Conservation (phyloP, 30 jellyfish, hydroid and myxozoan species). For the Morbakka virulenta region DNA sequence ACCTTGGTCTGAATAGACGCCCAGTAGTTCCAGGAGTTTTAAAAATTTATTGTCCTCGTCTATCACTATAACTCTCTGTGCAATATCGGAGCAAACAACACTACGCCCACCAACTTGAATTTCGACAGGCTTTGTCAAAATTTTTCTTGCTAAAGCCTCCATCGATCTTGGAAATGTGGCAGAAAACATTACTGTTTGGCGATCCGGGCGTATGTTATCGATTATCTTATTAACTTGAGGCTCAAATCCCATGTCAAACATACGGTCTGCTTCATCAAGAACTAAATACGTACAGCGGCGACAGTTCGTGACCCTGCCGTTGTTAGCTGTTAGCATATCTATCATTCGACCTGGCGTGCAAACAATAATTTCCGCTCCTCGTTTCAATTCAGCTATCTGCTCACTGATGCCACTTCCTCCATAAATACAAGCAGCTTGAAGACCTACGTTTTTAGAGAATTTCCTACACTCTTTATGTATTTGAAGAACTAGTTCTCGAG, state of each 20-base stretch:
- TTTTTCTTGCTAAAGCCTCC: conserved; percentile 96
- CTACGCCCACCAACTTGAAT: conserved; percentile 99
- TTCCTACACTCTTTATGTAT: conserved; percentile 83
- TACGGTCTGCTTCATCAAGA: conserved; percentile 99
- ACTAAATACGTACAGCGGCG: conserved; percentile 97
- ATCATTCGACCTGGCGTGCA: conserved; percentile 99
- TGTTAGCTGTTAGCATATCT: conserved; percentile 97
- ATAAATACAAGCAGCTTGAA: conserved; percentile 83
- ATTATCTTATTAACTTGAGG: conserved; percentile 96
- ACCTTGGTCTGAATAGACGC: conserved; percentile 86
- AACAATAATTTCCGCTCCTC: conserved; percentile 97
- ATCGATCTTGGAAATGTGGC: conserved; percentile 98
- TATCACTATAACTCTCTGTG: conserved; percentile 82
- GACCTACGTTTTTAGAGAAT: conserved; percentile 79
- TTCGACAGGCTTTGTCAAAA: conserved; percentile 86
- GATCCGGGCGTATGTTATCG: conserved; percentile 90
- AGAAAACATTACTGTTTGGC: conserved; percentile 97
- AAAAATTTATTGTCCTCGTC: conserved; percentile 94
- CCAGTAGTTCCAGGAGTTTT: conserved; percentile 93
- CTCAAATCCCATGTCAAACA: conserved; percentile 99
- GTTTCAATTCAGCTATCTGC: conserved; percentile 94
- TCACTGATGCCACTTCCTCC: conserved; percentile 99
- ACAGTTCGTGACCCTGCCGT: conserved; percentile 95
- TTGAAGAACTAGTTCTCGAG: conserved; percentile 96
- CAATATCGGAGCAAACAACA: conserved; percentile 91